phyloP scores from a whole-genome alignment of 2,113 vertebrate genomes.

The Halichoeres trimaculatus region DNA sequence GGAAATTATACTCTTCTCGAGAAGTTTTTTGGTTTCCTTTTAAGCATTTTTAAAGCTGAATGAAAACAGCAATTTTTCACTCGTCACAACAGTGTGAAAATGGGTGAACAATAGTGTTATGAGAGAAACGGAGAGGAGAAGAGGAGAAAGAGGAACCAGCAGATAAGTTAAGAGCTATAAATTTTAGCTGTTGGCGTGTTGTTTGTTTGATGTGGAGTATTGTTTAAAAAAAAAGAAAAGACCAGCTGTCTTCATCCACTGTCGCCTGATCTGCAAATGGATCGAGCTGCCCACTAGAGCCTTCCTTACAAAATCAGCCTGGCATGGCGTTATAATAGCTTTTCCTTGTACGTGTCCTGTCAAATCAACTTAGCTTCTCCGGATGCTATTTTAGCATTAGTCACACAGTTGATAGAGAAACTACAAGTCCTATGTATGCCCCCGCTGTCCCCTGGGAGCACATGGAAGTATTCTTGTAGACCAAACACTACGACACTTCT shows the following conservation, averaged over 20 bases:
- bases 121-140: constrained; percentile 15
- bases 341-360: constrained; percentile 79
- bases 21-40: constrained; percentile 14
- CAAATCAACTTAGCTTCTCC: constrained; percentile 76
- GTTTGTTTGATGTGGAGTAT: constrained; percentile 44
- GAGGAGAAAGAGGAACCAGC: constrained; percentile 4
- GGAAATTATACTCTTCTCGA: constrained; percentile 3
- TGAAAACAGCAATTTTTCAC: constrained; percentile 33
- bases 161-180: neutral
- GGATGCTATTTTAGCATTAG: constrained; percentile 70
- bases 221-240: constrained; percentile 41
- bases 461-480: constrained; percentile 27
- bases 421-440: constrained; percentile 43
- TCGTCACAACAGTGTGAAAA: constrained; percentile 28
- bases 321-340: constrained; percentile 73
- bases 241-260: constrained; percentile 47
- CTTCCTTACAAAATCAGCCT: constrained; percentile 66
- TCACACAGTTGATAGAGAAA: constrained; percentile 57
- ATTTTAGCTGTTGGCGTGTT: constrained; percentile 43
- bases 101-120: constrained; percentile 10
- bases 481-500: constrained; percentile 13
- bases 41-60: neutral
- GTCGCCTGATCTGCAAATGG: constrained; percentile 70
- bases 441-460: constrained; percentile 47
- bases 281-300: constrained; percentile 60